phyloP scores from a whole-genome alignment of 2,113 vertebrate species.

The Misgurnus anguillicaudatus region DNA sequence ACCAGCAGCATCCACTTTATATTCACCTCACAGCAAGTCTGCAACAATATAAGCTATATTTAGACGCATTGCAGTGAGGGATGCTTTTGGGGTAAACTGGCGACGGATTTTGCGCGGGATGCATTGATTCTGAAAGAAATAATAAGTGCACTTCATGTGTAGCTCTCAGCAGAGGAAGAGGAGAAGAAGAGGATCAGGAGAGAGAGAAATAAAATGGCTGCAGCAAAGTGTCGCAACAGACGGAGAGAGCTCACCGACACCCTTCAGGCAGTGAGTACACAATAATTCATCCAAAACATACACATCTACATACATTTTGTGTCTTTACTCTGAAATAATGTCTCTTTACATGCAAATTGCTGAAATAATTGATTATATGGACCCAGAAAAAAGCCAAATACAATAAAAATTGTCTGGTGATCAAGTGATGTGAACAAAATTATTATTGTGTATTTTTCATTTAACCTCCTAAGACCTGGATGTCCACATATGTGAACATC shows the following conservation, averaged over 20 bases:
- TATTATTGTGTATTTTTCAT: too few relatives aligned
- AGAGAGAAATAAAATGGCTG: conserved; percentile 99
- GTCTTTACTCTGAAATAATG: too few relatives aligned
- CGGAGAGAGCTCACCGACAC: conserved; percentile 93
- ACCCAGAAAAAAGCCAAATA: too few relatives aligned
- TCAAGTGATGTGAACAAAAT: too few relatives aligned
- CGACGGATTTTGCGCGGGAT: conserved; percentile 52
- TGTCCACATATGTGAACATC: too few relatives aligned
- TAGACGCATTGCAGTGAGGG: conserved; percentile 74
- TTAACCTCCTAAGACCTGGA: too few relatives aligned
- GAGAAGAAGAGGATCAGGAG: conserved; percentile 92
- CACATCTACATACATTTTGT: background rate
- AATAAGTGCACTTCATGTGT: conserved; percentile 54
- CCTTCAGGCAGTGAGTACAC: conserved; percentile 88
- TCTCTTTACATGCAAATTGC: too few relatives aligned
- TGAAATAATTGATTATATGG: too few relatives aligned
- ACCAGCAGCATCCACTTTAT: conserved; percentile 69
- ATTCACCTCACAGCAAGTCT: conserved; percentile 80
- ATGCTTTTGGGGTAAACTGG: conserved; percentile 62
- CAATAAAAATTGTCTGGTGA: too few relatives aligned
- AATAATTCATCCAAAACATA: conserved; percentile 10
- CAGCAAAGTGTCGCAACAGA: conserved; percentile 96
- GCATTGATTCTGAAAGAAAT: conserved; percentile 51
- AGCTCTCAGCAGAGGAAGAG: conserved; percentile 96
- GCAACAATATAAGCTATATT: conserved; percentile 80